Evolutionary conservation across 1,140 invertebrate genomes (phyloP), one percentile per base, ranked within the genome.

Genomic region (Cotesia typhae): DNA sequence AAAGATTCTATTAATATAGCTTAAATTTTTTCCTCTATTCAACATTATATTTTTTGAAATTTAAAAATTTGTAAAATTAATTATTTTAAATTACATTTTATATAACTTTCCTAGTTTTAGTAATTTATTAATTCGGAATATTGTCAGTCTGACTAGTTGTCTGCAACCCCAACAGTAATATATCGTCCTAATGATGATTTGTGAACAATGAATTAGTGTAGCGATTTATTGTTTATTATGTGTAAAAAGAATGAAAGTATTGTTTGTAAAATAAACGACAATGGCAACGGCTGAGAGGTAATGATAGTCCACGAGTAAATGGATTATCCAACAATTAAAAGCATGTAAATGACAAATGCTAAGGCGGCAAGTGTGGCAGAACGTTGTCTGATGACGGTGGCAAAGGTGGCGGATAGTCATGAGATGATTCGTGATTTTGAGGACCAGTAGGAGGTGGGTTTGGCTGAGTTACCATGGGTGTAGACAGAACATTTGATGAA

Each of bases 321-420:
- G 41, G 63, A 70, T 67, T 61, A 52, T 69, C 72, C 68, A 68
- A 69, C 67, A 75, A 74, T 60, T 74, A 71, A 53, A 37, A 38
- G 37, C 53, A 69, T 38, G 35, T 57, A 75, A 68, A 75, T n/a
- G 66, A 78, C 77, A 71, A 76, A 78, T 77, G 86, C 83, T 86
- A 87, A 84, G 84, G 84, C 20, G 86, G 85, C 64, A 87, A 78
- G 70, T 84, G 81, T 28, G 86, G 81, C 67, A 85, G 75, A 76
- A 85, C 79, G 68, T 82, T 85, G 67, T 87, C 85, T 10, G 84
- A 82, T 53, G 84, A 83, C 37, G 83, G 81, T 36, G 82, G 41
- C 10, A 47, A 10, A 20, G 57, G 57, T 28, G 53, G 17, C 53
- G 57, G 70, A 36, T 72, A 72, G 7, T 74, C 67, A 12, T 71